Percentiles rank a stretch among this genome's conserved stretches.
Conservation (phyloP, 2,797 vertebrate species). For the Neostethus bicornis region DNA sequence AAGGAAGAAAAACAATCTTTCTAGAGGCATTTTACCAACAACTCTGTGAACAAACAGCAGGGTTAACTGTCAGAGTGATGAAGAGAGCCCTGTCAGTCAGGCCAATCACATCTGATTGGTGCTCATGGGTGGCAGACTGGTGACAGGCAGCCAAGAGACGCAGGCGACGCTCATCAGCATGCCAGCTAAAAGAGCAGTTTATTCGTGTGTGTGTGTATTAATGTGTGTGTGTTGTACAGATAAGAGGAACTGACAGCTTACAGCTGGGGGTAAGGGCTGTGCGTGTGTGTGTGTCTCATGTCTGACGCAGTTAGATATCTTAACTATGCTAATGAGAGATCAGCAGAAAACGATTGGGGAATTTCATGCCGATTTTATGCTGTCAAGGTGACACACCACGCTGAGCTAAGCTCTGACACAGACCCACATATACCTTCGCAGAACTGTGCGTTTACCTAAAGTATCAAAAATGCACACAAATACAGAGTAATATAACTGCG, state of each 20-base stretch:
- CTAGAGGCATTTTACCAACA: conserved; percentile 68
- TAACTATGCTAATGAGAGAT: conserved; percentile 82
- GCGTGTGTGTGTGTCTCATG: conserved; percentile 53
- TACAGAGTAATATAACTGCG: conserved; percentile 37
- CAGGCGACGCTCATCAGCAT: conserved; percentile 79
- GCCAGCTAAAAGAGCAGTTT: conserved; percentile 80
- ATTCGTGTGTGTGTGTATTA: conserved; percentile 51
- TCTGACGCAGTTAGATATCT: conserved; percentile 82
- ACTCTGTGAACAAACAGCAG: conserved; percentile 70
- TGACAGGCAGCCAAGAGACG: conserved; percentile 81
- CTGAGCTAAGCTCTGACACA: conserved; percentile 49
- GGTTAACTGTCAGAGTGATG: conserved; percentile 79
- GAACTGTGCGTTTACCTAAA: conserved; percentile 4
- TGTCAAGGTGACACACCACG: conserved; percentile 75
- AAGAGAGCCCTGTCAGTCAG: conserved; percentile 78
- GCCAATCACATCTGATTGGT: conserved; percentile 81
- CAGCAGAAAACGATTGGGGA: conserved; percentile 77
- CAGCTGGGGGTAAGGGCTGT: conserved; percentile 77
- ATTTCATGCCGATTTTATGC: conserved; percentile 78
- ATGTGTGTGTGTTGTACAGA: conserved; percentile 66
- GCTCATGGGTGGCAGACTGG: conserved; percentile 80
- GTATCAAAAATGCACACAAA: conserved; percentile 44
- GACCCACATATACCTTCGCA: conserved; percentile 16
- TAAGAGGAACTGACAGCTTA: conserved; percentile 82
- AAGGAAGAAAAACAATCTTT: conserved; percentile 62